A percentile compares a stretch with the other conserved stretches of the same genome.
phyloP scores from a whole-genome alignment of 2,797 vertebrate species.

The Bradypus variegatus region DNA sequence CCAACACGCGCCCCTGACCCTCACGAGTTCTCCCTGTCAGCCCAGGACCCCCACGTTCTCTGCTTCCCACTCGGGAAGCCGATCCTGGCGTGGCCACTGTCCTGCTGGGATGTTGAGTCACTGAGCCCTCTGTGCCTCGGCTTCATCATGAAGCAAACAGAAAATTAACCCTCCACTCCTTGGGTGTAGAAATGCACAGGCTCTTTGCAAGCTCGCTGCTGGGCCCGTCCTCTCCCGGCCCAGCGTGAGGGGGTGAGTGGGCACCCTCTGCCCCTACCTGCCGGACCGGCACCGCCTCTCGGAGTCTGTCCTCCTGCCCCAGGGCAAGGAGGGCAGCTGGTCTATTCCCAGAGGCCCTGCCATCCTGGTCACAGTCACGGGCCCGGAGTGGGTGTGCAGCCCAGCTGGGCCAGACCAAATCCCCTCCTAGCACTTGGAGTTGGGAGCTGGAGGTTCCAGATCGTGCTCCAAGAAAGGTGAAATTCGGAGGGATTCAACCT shows the following conservation, averaged over 20 bases:
- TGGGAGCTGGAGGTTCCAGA: neutral
- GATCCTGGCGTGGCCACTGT: too few relatives aligned
- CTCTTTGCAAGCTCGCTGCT: neutral
- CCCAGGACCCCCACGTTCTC: too few relatives aligned
- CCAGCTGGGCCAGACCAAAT: neutral
- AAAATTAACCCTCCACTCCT: neutral
- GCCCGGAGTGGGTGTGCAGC: too few relatives aligned
- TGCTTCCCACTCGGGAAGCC: neutral
- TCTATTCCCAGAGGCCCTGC: neutral
- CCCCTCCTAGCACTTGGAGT: neutral
- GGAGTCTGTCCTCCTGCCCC: neutral
- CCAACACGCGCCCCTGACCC: too few relatives aligned
- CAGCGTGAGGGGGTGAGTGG: neutral
- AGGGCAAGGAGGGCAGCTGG: too few relatives aligned
- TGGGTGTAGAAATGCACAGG: neutral
- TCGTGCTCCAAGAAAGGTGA: too few relatives aligned
- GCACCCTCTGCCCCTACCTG: neutral
- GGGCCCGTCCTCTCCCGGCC: fast-evolving
- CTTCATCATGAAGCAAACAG: neutral
- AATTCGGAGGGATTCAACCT: fast-evolving
- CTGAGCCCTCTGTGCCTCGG: neutral
- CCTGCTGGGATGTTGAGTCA: fast-evolving
- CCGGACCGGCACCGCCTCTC: neutral
- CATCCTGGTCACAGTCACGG: fast-evolving
- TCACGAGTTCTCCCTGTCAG: too few relatives aligned